Conservation (phyloP, 2,888 invertebrate genomes). For the Cephonodes hylas region DNA sequence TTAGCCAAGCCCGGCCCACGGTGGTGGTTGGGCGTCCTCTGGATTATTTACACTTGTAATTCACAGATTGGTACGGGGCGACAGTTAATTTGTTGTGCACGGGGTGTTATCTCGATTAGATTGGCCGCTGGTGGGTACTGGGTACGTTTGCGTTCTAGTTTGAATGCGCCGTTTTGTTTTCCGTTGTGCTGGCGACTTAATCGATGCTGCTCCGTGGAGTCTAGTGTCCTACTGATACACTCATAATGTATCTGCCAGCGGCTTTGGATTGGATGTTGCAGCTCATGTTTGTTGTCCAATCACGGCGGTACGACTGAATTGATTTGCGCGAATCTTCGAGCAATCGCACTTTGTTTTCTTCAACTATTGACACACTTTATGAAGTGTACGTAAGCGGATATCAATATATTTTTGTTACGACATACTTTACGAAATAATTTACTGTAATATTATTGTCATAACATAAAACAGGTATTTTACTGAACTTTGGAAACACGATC, state of each 20-base stretch:
- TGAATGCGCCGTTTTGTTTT: constrained; percentile 34
- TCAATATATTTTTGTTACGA: background rate
- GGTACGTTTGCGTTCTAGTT: constrained; percentile 42
- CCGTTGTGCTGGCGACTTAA: constrained; percentile 5
- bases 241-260: background rate
- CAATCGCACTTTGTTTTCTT: background rate
- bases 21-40: constrained; percentile 75
- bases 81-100: constrained; percentile 65
- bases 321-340: background rate
- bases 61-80: constrained; percentile 64
- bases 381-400: background rate
- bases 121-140: constrained; percentile 48
- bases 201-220: constrained; percentile 10
- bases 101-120: constrained; percentile 59
- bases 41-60: constrained; percentile 81
- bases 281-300: constrained; percentile 3
- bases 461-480: background rate
- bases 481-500: background rate
- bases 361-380: background rate
- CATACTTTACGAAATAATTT: background rate
- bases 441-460: too few relatives aligned
- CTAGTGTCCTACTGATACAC: background rate
- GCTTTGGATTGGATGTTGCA: constrained; percentile 4
- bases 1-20: constrained; percentile 75
- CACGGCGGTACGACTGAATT: background rate